Percentiles rank a stretch among this genome's conserved stretches.
Conservation (phyloP, 1,140 invertebrate species). For the Drosophila funebris region DNA sequence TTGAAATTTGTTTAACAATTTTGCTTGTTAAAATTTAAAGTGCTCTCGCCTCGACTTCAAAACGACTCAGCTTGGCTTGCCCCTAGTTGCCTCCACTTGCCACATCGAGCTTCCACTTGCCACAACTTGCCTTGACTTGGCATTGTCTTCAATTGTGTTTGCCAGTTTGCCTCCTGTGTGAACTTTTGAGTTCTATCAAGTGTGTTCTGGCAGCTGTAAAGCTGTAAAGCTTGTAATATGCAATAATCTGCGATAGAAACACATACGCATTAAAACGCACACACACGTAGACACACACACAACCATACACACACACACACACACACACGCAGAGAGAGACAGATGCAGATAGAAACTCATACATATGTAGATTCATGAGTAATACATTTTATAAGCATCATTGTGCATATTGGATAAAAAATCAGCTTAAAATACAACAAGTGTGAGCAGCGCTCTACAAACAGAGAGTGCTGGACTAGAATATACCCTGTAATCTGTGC, state of each 20-base stretch:
- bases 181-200: constrained; percentile 20
- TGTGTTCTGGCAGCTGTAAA: constrained; percentile 19
- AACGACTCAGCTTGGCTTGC: not conserved
- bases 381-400: constrained; percentile 81
- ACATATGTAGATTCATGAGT: constrained; percentile 76
- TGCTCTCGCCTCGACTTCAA: constrained; percentile 33
- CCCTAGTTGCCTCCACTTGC: not conserved
- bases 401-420: constrained; percentile 82
- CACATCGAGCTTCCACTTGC: not conserved
- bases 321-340: not conserved
- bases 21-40: constrained; percentile 76
- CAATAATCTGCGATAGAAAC: constrained; percentile 65
- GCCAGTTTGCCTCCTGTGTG: constrained; percentile 48
- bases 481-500: not conserved
- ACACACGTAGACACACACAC: not conserved
- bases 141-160: constrained; percentile 12
- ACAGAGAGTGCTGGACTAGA: not conserved
- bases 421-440: constrained; percentile 75
- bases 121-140: not conserved
- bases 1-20: constrained; percentile 78
- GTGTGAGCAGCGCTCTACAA: not conserved
- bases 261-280: not conserved
- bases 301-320: not conserved
- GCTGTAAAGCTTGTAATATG: constrained; percentile 72
- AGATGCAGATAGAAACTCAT: constrained; percentile 33